Evolutionary conservation across 30 jellyfish, hydroid and myxozoan genomes (phyloP).

Genomic region (Hydra vulgaris): DNA sequence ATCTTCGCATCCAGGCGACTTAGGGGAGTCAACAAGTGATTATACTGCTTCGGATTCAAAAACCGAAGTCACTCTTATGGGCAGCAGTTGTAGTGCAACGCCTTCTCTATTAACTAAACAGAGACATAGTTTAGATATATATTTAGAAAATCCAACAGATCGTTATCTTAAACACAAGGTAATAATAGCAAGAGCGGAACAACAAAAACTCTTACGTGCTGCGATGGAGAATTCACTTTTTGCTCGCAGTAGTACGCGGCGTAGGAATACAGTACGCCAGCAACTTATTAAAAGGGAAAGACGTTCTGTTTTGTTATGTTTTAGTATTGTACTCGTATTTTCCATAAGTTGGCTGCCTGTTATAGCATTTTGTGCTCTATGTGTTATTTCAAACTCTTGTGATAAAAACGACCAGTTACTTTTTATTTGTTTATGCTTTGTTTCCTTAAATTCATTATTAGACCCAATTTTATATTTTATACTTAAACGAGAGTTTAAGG

Average conservation of each 20-base stretch:
- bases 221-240: slow-evolving; percentile 1
- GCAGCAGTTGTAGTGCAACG: slow-evolving; percentile 7
- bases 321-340: slow-evolving; percentile 13
- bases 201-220: slow-evolving; percentile 6
- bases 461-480: slow-evolving; percentile 20
- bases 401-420: slow-evolving; percentile 17
- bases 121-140: background rate
- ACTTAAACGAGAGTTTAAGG: slow-evolving; percentile 16
- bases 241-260: background rate
- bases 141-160: background rate
- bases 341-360: slow-evolving; percentile 28
- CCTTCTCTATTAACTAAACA: background rate
- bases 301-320: slow-evolving; percentile 19
- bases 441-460: slow-evolving; percentile 17
- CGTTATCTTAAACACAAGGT: background rate
- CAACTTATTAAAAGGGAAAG: slow-evolving; percentile 13
- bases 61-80: slow-evolving; percentile 23
- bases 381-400: slow-evolving; percentile 15
- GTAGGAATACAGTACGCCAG: slow-evolving; percentile 22
- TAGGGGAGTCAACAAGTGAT: background rate
- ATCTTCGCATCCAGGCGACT: slow-evolving; percentile 1
- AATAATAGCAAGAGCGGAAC: background rate
- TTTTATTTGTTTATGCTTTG: slow-evolving; percentile 23
- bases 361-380: slow-evolving; percentile 11
- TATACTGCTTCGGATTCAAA: background rate